Base-by-base conservation (phyloP, 2,113 vertebrate genomes). In the Chauna torquata region DNA sequence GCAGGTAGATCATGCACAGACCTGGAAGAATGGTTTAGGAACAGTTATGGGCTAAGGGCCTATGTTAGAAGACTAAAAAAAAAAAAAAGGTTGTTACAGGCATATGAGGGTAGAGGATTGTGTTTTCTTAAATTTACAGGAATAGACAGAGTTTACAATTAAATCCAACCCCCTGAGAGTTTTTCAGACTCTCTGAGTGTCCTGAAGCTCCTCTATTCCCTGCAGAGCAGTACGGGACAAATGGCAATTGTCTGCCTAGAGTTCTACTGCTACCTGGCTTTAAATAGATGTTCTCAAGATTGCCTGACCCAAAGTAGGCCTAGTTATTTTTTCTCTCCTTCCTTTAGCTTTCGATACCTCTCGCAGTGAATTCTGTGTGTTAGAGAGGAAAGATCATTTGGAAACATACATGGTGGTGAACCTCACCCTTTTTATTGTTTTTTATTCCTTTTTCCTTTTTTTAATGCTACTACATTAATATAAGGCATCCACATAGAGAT, bases 281-380 rank as follows among this genome's bases (percentile, higher is more conserved):
- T 76, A 80, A 96, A 96, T 82, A 90, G 82, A 62, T 80, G 58
- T 81, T 49, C 30, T 78, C 55, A 55, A 72, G 66, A 58, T 54
- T 65, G 49, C 62, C 49, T 90, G 54, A 66, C 70, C 70, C 74
- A 85, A 88, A 82, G 44, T 10, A 85, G 50, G 71, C n/a, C 36
- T 69, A 91, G 75, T 55, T 84, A 49, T 82, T 65, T 89, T 95
- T 96, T 78, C 15, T 3, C 17, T 77, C 8, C 38, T 97, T 47
- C 38, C 45, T 77, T 94, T 88, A 96, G 71, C 95, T 97, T 96
- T 96, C 82, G 52, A 62, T 95, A 66, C n/a, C 61, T 90, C 91
- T 91, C 88, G 68, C 78, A 71, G 70, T 81, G 78, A 90, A 93
- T 97, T 96, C 44, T 4, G 0, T 88, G 36, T 82, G 28, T 70